Base-by-base conservation (phyloP, 2,113 vertebrate species). In the Myodes glareolus region DNA sequence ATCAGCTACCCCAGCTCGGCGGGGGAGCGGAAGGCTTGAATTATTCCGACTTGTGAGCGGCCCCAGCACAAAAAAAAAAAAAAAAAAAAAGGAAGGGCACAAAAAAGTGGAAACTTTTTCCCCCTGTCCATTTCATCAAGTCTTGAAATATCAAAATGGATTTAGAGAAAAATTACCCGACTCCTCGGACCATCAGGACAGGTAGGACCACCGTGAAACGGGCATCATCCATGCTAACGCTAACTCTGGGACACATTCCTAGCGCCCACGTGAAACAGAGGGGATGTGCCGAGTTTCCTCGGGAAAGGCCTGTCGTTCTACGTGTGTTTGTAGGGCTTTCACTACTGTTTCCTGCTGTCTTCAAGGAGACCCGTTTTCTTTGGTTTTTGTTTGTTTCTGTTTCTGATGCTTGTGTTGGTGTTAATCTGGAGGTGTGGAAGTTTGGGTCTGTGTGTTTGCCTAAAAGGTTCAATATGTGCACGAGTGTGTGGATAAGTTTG, bases 1-100 rank as follows among this genome's bases (percentile, higher is more conserved):
- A 99, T 98, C 99, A 99, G 99, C 99, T 99, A 99, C 99, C 99
- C 99, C 99, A 98, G 99, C 99, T 99, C 99, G 99, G 99, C 99
- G 99, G 99, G 99, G 99, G 97, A 99, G 99, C 99, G 99, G 99
- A 99, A 99, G 99, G 99, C 99, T 99, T 99, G 99, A 99, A 99
- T 99, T 99, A 99, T 99, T 99, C 98, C 98, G 99, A 99, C 99
- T 99, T 99, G 99, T 99, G 98, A 99, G 98, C 98, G 98, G 98
- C 97, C 98, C 98, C 97, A 97, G 96, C 96, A 98, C 97, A 97
- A 97, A 97, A 98, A 98, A 98, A 96, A 94, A 94, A 13, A 42
- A 77, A 77, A 14, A 7, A 31, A 47, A 7, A 31, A 76, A 76
- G 10, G 3, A 47, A 31, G 50, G 52, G 25, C 25, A 10, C 12